Conservation (phyloP, 2,888 invertebrate species). For the Phyto melanocephala region DNA sequence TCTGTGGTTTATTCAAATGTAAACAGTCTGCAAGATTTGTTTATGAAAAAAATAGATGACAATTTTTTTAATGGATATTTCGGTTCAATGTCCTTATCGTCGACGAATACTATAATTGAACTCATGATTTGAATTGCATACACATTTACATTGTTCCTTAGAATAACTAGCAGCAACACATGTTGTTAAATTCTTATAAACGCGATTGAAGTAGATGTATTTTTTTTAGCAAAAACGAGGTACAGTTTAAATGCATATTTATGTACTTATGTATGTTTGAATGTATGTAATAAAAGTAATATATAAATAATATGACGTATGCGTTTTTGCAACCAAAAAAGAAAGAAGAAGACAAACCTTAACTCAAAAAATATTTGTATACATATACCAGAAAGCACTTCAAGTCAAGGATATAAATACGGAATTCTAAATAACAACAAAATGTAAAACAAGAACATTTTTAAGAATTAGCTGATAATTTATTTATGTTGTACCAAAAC, state of each 20-base stretch:
- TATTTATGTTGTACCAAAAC: too few relatives aligned
- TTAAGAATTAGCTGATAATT: too few relatives aligned
- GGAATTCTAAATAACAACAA: too few relatives aligned
- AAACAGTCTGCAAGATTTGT: slow-evolving; percentile 47
- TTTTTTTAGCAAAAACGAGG: background rate
- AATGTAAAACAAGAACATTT: too few relatives aligned
- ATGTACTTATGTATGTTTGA: too few relatives aligned
- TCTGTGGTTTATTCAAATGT: slow-evolving; percentile 57
- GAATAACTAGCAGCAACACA: slow-evolving; percentile 27
- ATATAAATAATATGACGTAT: too few relatives aligned
- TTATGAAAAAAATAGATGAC: slow-evolving; percentile 20
- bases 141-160: slow-evolving; percentile 12
- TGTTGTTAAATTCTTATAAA: slow-evolving; percentile 8
- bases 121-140: slow-evolving; percentile 41
- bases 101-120: slow-evolving; percentile 30
- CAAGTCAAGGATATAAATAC: too few relatives aligned
- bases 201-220: background rate
- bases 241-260: slow-evolving; percentile 35
- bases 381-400: too few relatives aligned
- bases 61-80: slow-evolving; percentile 9
- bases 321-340: too few relatives aligned
- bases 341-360: too few relatives aligned
- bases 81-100: slow-evolving; percentile 54
- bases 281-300: too few relatives aligned
- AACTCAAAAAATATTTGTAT: too few relatives aligned